These are phyloP conservation scores for Harpalus rufipes DNA, from an alignment of 2,888 invertebrate genomes.

Conservation along the genomic window DNA sequence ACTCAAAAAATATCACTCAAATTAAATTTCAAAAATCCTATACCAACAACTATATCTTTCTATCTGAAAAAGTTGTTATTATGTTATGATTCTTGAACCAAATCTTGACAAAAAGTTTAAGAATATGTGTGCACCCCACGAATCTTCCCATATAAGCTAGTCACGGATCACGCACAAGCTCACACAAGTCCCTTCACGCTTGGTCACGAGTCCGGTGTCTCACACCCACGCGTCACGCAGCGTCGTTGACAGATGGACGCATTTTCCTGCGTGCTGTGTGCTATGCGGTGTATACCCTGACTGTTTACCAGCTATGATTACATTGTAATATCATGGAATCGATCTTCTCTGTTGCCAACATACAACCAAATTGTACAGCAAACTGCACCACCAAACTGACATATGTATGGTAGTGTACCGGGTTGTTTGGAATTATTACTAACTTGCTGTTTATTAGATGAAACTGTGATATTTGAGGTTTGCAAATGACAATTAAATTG, in stretches of 20 bases:
- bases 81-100: background rate
- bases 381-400: background rate
- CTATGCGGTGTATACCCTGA: constrained; percentile 13
- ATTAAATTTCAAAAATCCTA: constrained; percentile 8
- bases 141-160: background rate
- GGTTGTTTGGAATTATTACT: constrained; percentile 28
- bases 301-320: constrained; percentile 41
- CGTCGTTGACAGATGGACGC: constrained; percentile 34
- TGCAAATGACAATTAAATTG: too few species aligned
- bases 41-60: background rate
- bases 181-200: background rate
- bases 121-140: background rate
- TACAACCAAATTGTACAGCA: background rate
- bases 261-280: constrained; percentile 14
- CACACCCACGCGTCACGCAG: constrained; percentile 3
- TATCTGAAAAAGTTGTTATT: background rate
- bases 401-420: background rate
- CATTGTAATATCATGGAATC: constrained; percentile 35
- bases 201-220: background rate
- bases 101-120: background rate
- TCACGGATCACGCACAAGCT: constrained; percentile 1
- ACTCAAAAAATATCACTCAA: too few species aligned
- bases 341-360: constrained; percentile 1
- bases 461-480: too few species aligned
- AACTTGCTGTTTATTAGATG: background rate